Evolutionary conservation across 2,797 vertebrate genomes (phyloP).

Genomic region (Molossus alvarezi): DNA sequence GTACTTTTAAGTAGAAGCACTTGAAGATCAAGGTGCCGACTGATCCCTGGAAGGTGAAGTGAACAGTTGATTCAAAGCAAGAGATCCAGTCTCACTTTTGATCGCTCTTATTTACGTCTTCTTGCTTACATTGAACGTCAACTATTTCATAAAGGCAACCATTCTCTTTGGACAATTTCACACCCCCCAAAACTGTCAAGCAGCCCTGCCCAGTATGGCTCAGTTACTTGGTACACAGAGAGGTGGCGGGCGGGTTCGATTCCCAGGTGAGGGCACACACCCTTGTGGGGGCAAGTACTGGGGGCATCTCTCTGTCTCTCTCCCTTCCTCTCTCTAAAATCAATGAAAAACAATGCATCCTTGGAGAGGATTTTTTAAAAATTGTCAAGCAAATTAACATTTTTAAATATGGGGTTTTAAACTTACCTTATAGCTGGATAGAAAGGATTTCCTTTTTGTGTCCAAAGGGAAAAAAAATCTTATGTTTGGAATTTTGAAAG

Average conservation of each 20-base stretch:
- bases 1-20: slow-evolving; percentile 59
- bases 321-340: not conserved
- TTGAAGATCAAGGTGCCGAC: slow-evolving; percentile 64
- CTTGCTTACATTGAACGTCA: not conserved
- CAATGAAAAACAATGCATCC: not conserved
- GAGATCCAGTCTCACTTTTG: not conserved
- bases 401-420: slow-evolving; percentile 77
- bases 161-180: slow-evolving; percentile 30
- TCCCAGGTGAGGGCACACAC: not conserved
- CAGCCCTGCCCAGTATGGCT: slow-evolving; percentile 40
- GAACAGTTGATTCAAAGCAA: slow-evolving; percentile 26
- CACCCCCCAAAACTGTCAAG: slow-evolving; percentile 77
- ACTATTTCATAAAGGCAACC: not conserved
- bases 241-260: not conserved
- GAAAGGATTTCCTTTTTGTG: slow-evolving; percentile 72
- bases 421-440: slow-evolving; percentile 77
- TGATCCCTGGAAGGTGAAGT: slow-evolving; percentile 6
- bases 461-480: slow-evolving; percentile 63
- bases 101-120: not conserved
- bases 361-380: slow-evolving; percentile 58
- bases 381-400: slow-evolving; percentile 73
- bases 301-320: not conserved
- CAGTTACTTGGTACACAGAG: not conserved
- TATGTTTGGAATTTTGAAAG: slow-evolving; percentile 81
- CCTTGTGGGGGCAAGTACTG: not conserved